A percentile compares a stretch with the other conserved stretches of the same genome.
These are phyloP conservation scores for Papilio polyxenes DNA, from an alignment of 1,140 invertebrate genomes.

Conservation along the genomic window DNA sequence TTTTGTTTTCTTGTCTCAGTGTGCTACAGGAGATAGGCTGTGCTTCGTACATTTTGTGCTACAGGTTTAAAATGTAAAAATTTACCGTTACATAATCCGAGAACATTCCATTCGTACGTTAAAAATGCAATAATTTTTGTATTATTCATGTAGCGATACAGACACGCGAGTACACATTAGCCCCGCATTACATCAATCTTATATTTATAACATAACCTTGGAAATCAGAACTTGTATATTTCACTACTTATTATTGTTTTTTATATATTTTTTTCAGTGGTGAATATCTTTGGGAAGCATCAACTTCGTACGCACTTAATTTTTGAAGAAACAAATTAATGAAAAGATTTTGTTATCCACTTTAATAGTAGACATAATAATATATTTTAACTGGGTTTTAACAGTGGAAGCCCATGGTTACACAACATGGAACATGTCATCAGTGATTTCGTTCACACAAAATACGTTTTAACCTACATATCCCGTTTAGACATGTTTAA, in stretches of 20 bases:
- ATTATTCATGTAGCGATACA: constrained; percentile 30
- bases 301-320: no score
- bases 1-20: not conserved
- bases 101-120: constrained; percentile 40
- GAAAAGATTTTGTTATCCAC: no score
- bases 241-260: not conserved
- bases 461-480: constrained; percentile 27
- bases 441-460: not conserved
- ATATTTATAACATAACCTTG: not conserved
- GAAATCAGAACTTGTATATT: not conserved
- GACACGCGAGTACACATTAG: constrained; percentile 29
- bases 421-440: not conserved
- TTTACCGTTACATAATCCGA: constrained; percentile 42
- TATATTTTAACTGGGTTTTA: no score
- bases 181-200: constrained; percentile 15
- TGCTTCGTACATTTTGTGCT: not conserved
- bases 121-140: constrained; percentile 38
- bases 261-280: no score
- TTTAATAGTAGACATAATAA: no score
- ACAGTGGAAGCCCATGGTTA: not conserved
- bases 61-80: constrained; percentile 40
- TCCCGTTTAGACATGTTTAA: constrained; percentile 48
- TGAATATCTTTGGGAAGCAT: no score
- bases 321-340: no score
- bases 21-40: no score